Percentiles rank a stretch among this genome's conserved stretches.
Conservation (phyloP, 2,113 vertebrate species). For the Garra rufa region DNA sequence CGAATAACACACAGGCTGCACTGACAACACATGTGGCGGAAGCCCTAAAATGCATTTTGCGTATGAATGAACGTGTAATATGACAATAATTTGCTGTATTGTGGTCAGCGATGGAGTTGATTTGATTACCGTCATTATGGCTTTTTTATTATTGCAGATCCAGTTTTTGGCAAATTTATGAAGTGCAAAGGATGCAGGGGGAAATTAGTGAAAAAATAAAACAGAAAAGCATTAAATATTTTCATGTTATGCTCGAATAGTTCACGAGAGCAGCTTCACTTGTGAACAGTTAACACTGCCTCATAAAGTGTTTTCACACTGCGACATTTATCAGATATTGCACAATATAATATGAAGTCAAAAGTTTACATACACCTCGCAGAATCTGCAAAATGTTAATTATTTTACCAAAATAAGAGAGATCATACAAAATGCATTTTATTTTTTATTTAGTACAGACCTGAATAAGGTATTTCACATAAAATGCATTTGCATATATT, state of each 20-base stretch:
- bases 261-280: too few relatives aligned
- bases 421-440: too few relatives aligned
- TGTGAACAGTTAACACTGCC: too few relatives aligned
- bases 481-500: too few relatives aligned
- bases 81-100: background rate
- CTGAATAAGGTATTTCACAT: too few relatives aligned
- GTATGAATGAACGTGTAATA: background rate
- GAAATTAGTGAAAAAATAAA: background rate
- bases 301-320: too few relatives aligned
- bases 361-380: too few relatives aligned
- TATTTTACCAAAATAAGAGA: too few relatives aligned
- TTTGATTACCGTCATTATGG: background rate
- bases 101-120: background rate
- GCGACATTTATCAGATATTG: too few relatives aligned
- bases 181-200: background rate
- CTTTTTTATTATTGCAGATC: background rate
- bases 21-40: background rate
- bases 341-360: too few relatives aligned
- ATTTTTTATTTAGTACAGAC: too few relatives aligned
- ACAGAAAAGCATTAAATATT: background rate
- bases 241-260: background rate
- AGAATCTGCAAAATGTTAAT: too few relatives aligned
- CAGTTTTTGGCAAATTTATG: background rate
- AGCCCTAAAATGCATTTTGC: background rate
- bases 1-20: constrained; percentile 2